Evolutionary conservation across 1,140 invertebrate species (phyloP).

Genomic region (Saccostrea echinata): DNA sequence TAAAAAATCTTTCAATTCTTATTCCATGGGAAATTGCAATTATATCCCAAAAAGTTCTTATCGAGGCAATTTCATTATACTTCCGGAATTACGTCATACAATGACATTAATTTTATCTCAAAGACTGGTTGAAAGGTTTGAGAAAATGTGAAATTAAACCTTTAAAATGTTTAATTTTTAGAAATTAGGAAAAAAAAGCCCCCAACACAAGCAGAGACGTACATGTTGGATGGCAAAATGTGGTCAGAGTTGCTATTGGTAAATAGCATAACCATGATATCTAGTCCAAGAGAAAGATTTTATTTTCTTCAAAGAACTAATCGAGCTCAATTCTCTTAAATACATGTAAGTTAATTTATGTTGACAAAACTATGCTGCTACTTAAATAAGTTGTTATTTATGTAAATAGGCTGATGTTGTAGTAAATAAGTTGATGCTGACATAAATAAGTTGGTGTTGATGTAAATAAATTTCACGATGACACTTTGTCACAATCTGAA

Average conservation of each 20-base stretch:
- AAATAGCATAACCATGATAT: too few relatives aligned
- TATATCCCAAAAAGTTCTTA: background rate
- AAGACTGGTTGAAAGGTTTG: background rate
- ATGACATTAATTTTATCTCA: background rate
- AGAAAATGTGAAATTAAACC: background rate
- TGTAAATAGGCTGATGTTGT: too few relatives aligned
- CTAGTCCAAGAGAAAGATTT: too few relatives aligned
- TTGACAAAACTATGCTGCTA: too few relatives aligned
- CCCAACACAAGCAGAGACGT: background rate
- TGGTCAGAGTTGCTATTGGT: background rate
- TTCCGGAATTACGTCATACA: background rate
- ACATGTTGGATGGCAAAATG: background rate
- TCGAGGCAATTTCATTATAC: slow-evolving; percentile 2
- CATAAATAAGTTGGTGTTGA: too few relatives aligned
- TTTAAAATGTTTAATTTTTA: background rate
- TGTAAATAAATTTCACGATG: too few relatives aligned
- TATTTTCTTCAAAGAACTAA: too few relatives aligned
- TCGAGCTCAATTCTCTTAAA: too few relatives aligned
- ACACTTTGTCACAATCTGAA: too few relatives aligned
- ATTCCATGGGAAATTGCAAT: slow-evolving; percentile 13
- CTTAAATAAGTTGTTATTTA: too few relatives aligned
- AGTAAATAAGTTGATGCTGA: too few relatives aligned
- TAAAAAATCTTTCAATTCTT: slow-evolving; percentile 14
- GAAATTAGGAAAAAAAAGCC: background rate
- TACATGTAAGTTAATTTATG: too few relatives aligned